Percentiles rank a stretch among this genome's conserved stretches.
Evolutionary conservation across 1,140 invertebrate genomes (phyloP).

Genomic region (Mactra quadrangularis): DNA sequence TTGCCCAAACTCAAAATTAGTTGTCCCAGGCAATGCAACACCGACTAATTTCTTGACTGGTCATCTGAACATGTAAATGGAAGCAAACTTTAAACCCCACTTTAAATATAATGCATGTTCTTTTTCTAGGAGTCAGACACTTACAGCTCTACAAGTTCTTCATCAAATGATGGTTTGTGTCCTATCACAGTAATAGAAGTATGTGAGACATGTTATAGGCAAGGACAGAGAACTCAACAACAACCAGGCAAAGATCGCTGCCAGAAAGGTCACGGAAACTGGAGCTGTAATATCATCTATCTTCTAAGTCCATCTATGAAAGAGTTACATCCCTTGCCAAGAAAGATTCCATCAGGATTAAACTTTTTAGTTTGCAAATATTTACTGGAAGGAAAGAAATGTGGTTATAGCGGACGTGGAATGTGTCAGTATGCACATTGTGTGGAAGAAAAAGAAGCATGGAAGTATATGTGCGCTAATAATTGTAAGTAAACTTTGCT

Average conservation of each 20-base stretch:
- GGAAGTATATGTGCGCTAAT: slow-evolving; percentile 78
- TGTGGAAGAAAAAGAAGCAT: slow-evolving; percentile 91
- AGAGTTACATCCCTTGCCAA: slow-evolving; percentile 73
- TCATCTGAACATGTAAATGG: too few species aligned
- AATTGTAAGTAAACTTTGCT: slow-evolving; percentile 64
- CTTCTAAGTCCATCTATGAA: slow-evolving; percentile 69
- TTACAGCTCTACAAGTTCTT: not conserved
- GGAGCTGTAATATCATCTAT: slow-evolving; percentile 70
- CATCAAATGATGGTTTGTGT: slow-evolving; percentile 54
- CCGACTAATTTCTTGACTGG: too few species aligned
- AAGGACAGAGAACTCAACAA: slow-evolving; percentile 71
- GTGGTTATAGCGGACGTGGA: slow-evolving; percentile 87
- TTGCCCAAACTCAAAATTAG: too few species aligned
- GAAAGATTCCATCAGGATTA: slow-evolving; percentile 67
- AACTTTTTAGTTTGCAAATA: slow-evolving; percentile 76
- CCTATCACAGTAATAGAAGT: slow-evolving; percentile 66
- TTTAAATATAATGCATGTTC: too few species aligned
- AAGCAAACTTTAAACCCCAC: too few species aligned
- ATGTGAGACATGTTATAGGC: slow-evolving; percentile 75
- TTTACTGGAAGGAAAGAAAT: slow-evolving; percentile 71
- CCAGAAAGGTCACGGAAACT: slow-evolving; percentile 73
- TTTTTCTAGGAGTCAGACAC: too few species aligned
- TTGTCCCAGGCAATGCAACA: too few species aligned
- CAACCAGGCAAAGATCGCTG: slow-evolving; percentile 74
- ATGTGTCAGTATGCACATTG: slow-evolving; percentile 96